Evolutionary conservation across 1,140 invertebrate species (phyloP), one percentile per base, ranked within the genome.

Genomic region (Drosophila novamexicana): DNA sequence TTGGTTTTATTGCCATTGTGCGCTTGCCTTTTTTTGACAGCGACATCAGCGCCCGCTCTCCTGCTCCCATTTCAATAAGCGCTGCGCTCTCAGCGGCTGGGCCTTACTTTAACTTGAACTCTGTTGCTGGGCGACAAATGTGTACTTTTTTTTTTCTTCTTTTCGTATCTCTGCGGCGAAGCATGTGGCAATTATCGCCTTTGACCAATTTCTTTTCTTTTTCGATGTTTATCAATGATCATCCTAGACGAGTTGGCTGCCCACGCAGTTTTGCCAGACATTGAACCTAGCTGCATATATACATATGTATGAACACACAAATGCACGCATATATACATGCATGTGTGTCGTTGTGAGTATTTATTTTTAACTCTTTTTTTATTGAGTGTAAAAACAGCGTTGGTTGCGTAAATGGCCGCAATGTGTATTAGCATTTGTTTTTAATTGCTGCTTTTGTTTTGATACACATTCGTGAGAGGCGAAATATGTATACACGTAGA

Each of bases 361-460:
- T 85, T 81, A 66, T 85, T 81, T 78, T 53, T 68, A 78, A 70
- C 56, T 36, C 54, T 52, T 75, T 59, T 54, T 54, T 59, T 56
- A 72, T 54, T 54, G 44, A 79, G 29, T 50, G 18, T 7, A 12
- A 56, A 49, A 57, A 42, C 50, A 47, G 36, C 47, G 40, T 68
- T 54, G 65, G 44, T 74, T 74, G 72, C 72, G 66, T 74, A 74
- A 74, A 74, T 40, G 57, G 9, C 8, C 32, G 16, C 8, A 50
- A 39, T 63, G 34, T 56, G 40, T 49, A 37, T 63, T 42, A 59
- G 74, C 74, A 18, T 62, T 74, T 76, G 58, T 63, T 73, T 77
- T 88, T 81, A 86, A 88, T 86, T 83, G 74, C 50, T 88, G 64
- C 62, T 76, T 86, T 89, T 86, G 83, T 86, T 86, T 86, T 86